Base-by-base conservation (phyloP, 2,888 invertebrate genomes). In the Chelonus formosanus region DNA sequence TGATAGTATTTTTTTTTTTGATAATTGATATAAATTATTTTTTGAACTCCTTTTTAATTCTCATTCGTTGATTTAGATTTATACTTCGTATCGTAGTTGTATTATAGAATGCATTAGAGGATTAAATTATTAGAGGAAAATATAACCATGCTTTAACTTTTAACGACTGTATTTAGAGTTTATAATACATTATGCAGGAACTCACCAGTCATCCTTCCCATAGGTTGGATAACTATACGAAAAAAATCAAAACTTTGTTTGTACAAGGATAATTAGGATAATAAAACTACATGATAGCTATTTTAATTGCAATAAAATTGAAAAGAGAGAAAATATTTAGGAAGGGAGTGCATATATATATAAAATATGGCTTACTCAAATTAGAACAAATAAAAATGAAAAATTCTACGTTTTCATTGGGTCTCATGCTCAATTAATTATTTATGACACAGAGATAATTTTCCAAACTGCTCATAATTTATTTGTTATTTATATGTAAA, bases 181-280 rank as follows among this genome's bases (percentile, higher is more conserved):
- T 75, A 80, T 76, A 78, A 76, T 77, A 79, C 78, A 77, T 77
- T 75, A 74, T 78, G 76, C 77, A 78, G 76, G 75, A 77, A 85
- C 87, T 88, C 85, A 88, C 88, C 88, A 87, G 82, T 87, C 87
- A 83, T 87, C 88, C 86, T 87, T 87, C 82, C 86, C 86, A 85
- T 87, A 87, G 80, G 86, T 85, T 80, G 86, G 86, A 85, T 86
- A 87, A 86, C 87, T 87, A 84, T 79, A 82, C 78, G 75, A 79
- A 67, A 71, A 75, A 80, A 67, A 56, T 48, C 58, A 67, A 80
- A 76, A 79, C 71, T 70, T 80, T 79, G 77, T 79, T 80, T 78
- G 75, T 77, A 81, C 76, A 70, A 62, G 66, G 63, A 68, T 61
- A 53, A 76, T 78, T 74, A 74, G 52, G 32, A 52, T 44, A 45